Evolutionary conservation across 2,888 invertebrate genomes (phyloP), one percentile per base, ranked within the genome.

Genomic region (Alloscopus bannaensis): DNA sequence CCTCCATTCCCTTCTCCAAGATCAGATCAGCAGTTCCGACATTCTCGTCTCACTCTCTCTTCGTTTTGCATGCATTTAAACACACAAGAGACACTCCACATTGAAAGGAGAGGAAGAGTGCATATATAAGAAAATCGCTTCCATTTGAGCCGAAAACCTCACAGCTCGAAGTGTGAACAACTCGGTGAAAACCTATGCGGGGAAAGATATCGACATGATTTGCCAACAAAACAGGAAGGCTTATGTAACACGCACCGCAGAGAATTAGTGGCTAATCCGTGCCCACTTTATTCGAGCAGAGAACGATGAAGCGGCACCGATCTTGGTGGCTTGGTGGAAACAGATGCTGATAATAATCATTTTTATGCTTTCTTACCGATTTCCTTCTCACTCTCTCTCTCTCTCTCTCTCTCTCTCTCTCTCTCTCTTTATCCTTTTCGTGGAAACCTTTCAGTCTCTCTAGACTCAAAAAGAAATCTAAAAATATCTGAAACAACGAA

Each of bases 331-430:
- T 28, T 65, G 57, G 65, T 71, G 78, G 71, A 60, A 79, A 68
- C 79, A 79, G 79, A 72, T 79, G 72, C 72, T 72, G 79, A 79
- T 79, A 79, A 72, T 72, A 79, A 79, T 79, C 79, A 50, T 80
- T 70, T 57, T 52, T 31, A 18, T 73, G 45, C 66, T 79, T 72
- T 68, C 68, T 62, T 73, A 72, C 55, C 66, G 71, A 66, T 71
- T 72, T 72, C 40, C 36, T 69, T 42, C 50, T 55, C 20, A 69
- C 45, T 69, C 29, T 69, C n/a, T n/a, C n/a, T n/a, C n/a, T n/a
- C n/a, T n/a, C n/a, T n/a, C n/a, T n/a, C n/a, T n/a, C n/a, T n/a
- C n/a, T n/a, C n/a, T n/a, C n/a, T n/a, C n/a, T n/a, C n/a, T n/a
- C n/a, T n/a, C n/a, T n/a, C 22, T 45, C 29, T 18, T 45, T 11